Evolutionary conservation across 2,113 vertebrate species (phyloP).

Genomic region (Catharus minimus): DNA sequence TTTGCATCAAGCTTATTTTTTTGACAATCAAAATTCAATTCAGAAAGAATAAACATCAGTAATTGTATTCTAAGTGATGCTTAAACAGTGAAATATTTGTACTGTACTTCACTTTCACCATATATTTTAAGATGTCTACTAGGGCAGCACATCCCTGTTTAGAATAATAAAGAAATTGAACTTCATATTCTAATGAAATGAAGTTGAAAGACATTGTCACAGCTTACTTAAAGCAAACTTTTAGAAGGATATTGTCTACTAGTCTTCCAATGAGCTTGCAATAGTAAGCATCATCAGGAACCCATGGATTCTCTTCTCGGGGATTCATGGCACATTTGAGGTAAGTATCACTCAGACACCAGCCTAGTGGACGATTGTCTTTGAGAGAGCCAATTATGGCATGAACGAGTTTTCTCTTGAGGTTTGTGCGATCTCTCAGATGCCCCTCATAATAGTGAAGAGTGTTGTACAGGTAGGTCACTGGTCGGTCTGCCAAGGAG

Average conservation of each 20-base stretch:
- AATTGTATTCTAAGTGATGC: neutral
- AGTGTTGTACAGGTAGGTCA: constrained; percentile 98
- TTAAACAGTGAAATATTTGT: neutral
- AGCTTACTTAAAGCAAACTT: neutral
- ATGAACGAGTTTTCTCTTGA: constrained; percentile 97
- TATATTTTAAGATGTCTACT: neutral
- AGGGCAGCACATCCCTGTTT: neutral
- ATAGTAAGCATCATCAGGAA: constrained; percentile 97
- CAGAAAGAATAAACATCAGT: neutral
- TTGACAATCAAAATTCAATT: neutral
- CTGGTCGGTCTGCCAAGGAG: constrained; percentile 87
- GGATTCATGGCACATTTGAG: constrained; percentile 93
- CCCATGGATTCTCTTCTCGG: constrained; percentile 92
- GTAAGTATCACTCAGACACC: constrained; percentile 97
- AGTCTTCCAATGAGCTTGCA: constrained; percentile 96
- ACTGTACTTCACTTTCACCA: neutral
- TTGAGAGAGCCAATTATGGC: constrained; percentile 97
- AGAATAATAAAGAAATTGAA: neutral
- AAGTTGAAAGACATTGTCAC: neutral
- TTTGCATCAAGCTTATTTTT: neutral
- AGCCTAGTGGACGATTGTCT: constrained; percentile 93
- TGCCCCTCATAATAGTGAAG: constrained; percentile 96
- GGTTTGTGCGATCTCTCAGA: constrained; percentile 88
- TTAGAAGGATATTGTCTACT: constrained; percentile 98
- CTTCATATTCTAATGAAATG: neutral